phyloP scores from a whole-genome alignment of 2,797 vertebrate species.

The Anomalospiza imberbis region DNA sequence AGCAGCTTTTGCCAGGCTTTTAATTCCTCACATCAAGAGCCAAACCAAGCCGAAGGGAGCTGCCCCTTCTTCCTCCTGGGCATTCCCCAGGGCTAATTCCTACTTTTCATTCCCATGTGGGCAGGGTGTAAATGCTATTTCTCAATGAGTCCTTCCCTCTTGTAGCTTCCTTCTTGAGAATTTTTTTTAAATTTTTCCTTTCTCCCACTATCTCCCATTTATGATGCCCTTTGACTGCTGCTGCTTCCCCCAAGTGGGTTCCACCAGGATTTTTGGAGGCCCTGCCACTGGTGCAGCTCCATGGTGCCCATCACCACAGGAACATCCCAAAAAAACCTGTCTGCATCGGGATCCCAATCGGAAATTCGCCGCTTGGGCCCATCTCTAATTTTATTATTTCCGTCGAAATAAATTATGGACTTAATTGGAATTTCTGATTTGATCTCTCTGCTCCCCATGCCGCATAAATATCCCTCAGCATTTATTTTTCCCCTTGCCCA shows the following conservation, averaged over 20 bases:
- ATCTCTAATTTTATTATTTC: conserved; percentile 52
- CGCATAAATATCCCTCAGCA: conserved; percentile 57
- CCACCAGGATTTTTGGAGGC: background rate
- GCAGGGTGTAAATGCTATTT: background rate
- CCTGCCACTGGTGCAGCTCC: background rate
- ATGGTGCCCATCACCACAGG: fast-evolving
- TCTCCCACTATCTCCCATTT: background rate
- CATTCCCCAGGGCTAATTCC: background rate
- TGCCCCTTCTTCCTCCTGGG: background rate
- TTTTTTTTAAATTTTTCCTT: too few relatives aligned
- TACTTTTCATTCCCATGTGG: background rate
- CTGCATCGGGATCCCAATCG: background rate
- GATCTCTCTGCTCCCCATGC: background rate
- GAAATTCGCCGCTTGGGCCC: background rate
- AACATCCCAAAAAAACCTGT: fast-evolving
- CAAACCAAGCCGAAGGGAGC: background rate
- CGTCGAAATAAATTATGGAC: conserved; percentile 53
- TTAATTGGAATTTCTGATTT: conserved; percentile 65
- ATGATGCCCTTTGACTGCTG: background rate
- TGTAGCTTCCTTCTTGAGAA: background rate
- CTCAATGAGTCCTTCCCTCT: background rate
- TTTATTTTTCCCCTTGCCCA: conserved; percentile 60
- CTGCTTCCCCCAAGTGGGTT: too few relatives aligned
- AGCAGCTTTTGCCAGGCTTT: background rate
- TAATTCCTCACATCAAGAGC: background rate